Conservation (phyloP, 2,888 invertebrate species). For the Zaprionus bogoriensis region DNA sequence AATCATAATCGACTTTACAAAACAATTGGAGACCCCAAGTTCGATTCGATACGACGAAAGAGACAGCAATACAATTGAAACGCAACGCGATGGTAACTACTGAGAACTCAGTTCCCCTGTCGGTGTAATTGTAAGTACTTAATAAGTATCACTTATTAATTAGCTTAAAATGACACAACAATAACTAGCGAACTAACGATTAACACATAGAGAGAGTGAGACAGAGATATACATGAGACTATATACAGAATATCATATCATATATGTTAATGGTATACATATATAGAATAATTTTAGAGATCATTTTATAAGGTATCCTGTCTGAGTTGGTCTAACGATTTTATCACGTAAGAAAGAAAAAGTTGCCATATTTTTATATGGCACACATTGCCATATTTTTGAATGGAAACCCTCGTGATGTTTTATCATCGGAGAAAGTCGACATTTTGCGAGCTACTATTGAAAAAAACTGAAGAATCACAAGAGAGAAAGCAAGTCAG, state of each 20-base stretch:
- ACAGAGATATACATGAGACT: conserved; percentile 15
- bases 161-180: conserved; percentile 48
- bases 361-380: too few relatives aligned
- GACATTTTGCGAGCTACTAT: too few relatives aligned
- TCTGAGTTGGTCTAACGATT: too few relatives aligned
- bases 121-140: conserved; percentile 19
- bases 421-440: too few relatives aligned
- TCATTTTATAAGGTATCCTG: neutral
- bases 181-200: conserved; percentile 19
- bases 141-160: conserved; percentile 46
- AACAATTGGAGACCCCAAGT: neutral
- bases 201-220: conserved; percentile 10
- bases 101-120: neutral
- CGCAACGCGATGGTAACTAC: neutral
- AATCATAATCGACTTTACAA: neutral
- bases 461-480: too few relatives aligned
- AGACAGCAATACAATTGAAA: neutral
- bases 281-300: neutral
- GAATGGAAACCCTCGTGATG: too few relatives aligned
- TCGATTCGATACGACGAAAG: neutral
- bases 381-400: too few relatives aligned
- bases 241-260: conserved; percentile 16
- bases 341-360: too few relatives aligned
- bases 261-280: too few relatives aligned
- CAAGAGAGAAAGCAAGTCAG: too few relatives aligned